These are phyloP conservation scores for Sinopyrophorus schimmeli DNA, from an alignment of 2,888 invertebrate genomes.

Conservation along the genomic window DNA sequence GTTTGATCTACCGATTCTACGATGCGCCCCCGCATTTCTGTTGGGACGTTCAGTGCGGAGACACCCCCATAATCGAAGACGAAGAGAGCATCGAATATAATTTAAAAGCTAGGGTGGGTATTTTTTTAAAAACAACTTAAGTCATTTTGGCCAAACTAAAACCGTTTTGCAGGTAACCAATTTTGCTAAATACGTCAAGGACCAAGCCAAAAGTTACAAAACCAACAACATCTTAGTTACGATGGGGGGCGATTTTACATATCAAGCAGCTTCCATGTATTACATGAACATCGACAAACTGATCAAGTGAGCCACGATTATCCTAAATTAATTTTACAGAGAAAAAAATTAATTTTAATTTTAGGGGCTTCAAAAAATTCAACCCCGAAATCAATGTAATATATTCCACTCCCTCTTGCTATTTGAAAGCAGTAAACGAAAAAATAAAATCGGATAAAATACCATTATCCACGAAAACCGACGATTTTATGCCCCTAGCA, in stretches of 20 bases:
- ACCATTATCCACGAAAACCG: slow-evolving; percentile 54
- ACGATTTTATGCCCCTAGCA: slow-evolving; percentile 71
- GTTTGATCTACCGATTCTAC: slow-evolving; percentile 68
- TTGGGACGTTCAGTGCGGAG: slow-evolving; percentile 70
- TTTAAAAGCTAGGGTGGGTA: slow-evolving; percentile 62
- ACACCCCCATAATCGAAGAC: slow-evolving; percentile 68
- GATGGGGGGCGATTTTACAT: slow-evolving; percentile 71
- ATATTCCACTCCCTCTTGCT: slow-evolving; percentile 83
- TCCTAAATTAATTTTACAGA: too few species aligned
- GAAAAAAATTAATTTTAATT: too few species aligned
- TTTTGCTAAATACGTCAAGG: slow-evolving; percentile 43
- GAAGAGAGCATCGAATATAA: slow-evolving; percentile 66
- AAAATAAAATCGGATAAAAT: slow-evolving; percentile 46
- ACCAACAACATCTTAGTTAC: slow-evolving; percentile 65
- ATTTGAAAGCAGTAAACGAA: slow-evolving; percentile 68
- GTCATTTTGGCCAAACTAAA: neutral
- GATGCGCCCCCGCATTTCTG: slow-evolving; percentile 73
- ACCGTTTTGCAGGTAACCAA: slow-evolving; percentile 43
- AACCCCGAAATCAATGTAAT: slow-evolving; percentile 61
- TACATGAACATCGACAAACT: slow-evolving; percentile 64
- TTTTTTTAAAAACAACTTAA: neutral
- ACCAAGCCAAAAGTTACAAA: slow-evolving; percentile 52
- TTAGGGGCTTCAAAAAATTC: slow-evolving; percentile 12
- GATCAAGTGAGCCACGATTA: slow-evolving; percentile 52
- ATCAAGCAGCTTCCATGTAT: slow-evolving; percentile 62